phyloP scores from a whole-genome alignment of 2,888 invertebrate species.

The Drosophila percnosoma region DNA sequence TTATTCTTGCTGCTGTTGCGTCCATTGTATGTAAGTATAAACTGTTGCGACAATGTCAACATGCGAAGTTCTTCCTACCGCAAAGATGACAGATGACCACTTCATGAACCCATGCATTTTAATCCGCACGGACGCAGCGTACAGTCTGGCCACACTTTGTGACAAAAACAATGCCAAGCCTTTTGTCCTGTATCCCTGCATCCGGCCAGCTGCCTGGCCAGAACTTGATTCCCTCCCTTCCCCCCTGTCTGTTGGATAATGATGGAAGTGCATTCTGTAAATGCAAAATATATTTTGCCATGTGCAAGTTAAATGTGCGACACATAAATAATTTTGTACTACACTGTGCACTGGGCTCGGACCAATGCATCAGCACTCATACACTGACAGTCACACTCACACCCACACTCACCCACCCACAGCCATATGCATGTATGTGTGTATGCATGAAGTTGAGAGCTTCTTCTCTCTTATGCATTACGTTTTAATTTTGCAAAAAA shows the following conservation, averaged over 20 bases:
- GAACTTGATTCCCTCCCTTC: conserved; percentile 18
- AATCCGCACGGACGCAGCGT: conserved; percentile 60
- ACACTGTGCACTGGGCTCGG: conserved; percentile 39
- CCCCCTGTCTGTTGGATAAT: conserved; percentile 59
- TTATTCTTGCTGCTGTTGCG: conserved; percentile 17
- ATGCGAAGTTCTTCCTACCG: conserved; percentile 79
- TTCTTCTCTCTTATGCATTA: conserved; percentile 65
- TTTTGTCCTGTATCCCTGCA: conserved; percentile 39
- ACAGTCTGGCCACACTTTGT: conserved; percentile 18
- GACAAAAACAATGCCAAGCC: conserved; percentile 52
- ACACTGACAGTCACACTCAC: conserved; percentile 7
- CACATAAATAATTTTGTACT: conserved; percentile 74
- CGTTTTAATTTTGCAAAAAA: conserved; percentile 77
- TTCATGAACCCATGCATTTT: conserved; percentile 81
- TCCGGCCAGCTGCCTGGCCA: conserved; percentile 43
- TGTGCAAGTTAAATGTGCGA: conserved; percentile 78
- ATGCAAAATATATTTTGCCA: conserved; percentile 78
- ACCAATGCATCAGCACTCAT: conserved; percentile 63
- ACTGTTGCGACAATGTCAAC: conserved; percentile 80
- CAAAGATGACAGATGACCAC: conserved; percentile 81
- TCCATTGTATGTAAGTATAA: conserved; percentile 60
- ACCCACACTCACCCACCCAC: conserved; percentile 9
- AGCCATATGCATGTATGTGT: conserved; percentile 4
- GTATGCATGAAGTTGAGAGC: conserved; percentile 28
- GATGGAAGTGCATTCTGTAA: conserved; percentile 79